These are phyloP conservation scores for Tricholauxania praeusta DNA, from an alignment of 2,888 invertebrate species.

Conservation along the genomic window DNA sequence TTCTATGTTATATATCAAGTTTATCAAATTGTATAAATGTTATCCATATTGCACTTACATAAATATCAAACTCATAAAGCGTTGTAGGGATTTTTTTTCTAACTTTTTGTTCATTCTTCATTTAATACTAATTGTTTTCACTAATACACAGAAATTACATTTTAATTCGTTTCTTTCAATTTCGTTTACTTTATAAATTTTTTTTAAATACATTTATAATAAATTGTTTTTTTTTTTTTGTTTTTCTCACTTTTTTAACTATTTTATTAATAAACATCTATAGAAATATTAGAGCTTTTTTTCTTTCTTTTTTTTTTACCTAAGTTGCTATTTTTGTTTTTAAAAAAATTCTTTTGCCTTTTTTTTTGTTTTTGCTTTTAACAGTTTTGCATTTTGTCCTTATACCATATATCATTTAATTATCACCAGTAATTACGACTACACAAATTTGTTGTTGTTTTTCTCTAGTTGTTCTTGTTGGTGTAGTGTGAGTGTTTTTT, in stretches of 20 bases:
- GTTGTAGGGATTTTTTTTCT: constrained; percentile 42
- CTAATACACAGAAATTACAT: constrained; percentile 41
- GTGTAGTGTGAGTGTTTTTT: constrained; percentile 40
- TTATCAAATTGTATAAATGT: too few relatives aligned
- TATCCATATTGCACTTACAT: too few relatives aligned
- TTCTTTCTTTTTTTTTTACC: constrained; percentile 8
- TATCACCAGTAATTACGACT: constrained; percentile 67
- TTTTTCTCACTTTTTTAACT: constrained; percentile 42
- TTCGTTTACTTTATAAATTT: constrained; percentile 38
- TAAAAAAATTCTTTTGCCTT: constrained; percentile 34
- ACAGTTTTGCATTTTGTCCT: constrained; percentile 52
- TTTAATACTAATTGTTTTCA: constrained; percentile 38
- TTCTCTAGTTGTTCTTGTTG: constrained; percentile 47
- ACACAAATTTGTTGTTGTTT: constrained; percentile 55
- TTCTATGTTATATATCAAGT: too few relatives aligned
- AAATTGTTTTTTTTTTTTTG: constrained; percentile 37
- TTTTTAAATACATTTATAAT: constrained; percentile 49
- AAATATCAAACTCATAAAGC: constrained; percentile 1
- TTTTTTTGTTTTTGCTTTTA: constrained; percentile 43
- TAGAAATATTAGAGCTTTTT: constrained; percentile 52
- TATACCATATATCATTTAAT: constrained; percentile 50
- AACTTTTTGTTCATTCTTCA: constrained; percentile 43
- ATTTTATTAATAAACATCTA: constrained; percentile 56
- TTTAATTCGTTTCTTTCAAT: constrained; percentile 39
- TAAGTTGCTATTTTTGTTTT: background rate